Percentiles rank a stretch among this genome's conserved stretches.
phyloP scores from a whole-genome alignment of 2,888 invertebrate genomes.

The Congeria kusceri region DNA sequence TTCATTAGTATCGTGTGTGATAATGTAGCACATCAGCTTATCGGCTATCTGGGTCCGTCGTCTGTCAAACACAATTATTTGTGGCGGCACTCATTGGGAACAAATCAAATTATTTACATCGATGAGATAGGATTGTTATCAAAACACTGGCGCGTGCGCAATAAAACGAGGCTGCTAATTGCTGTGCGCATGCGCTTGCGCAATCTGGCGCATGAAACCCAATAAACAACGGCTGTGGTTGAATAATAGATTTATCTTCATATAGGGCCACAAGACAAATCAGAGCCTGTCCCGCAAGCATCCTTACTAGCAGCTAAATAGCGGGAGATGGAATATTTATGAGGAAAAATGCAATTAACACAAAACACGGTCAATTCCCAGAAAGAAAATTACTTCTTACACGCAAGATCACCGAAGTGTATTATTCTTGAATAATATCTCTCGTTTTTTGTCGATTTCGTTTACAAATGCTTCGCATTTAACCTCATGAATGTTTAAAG shows the following conservation, averaged over 20 bases:
- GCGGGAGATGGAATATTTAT: constrained; percentile 46
- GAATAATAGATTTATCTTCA: too few species aligned
- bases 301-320: neutral
- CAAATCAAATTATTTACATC: constrained; percentile 40
- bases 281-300: too few species aligned
- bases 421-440: constrained; percentile 41
- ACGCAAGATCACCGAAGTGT: constrained; percentile 39
- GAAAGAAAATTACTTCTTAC: constrained; percentile 42
- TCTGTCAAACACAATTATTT: constrained; percentile 43
- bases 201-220: neutral
- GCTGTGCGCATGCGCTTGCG: neutral
- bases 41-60: constrained; percentile 13
- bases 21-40: constrained; percentile 27
- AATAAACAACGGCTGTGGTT: too few species aligned
- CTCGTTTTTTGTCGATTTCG: constrained; percentile 19
- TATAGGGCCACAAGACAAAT: too few species aligned
- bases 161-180: constrained; percentile 23
- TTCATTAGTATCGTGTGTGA: constrained; percentile 46
- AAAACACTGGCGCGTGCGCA: constrained; percentile 16
- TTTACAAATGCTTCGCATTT: constrained; percentile 13
- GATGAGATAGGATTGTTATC: constrained; percentile 26
- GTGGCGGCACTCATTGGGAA: constrained; percentile 24
- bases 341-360: constrained; percentile 42
- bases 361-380: constrained; percentile 40
- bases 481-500: constrained; percentile 46